These are phyloP conservation scores for Pammene fasciana DNA, from an alignment of 2,888 invertebrate species.

Conservation along the genomic window DNA sequence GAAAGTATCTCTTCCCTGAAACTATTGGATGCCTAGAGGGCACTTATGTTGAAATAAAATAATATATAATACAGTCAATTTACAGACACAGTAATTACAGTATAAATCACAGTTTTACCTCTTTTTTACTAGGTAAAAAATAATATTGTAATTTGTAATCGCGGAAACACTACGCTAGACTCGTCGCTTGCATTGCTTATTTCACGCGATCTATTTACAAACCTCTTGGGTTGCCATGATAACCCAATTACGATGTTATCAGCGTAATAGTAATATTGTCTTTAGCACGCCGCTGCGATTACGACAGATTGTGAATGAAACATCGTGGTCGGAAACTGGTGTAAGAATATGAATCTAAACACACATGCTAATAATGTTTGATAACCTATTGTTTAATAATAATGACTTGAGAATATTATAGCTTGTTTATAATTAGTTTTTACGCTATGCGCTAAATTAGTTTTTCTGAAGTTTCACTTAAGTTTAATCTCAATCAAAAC, in stretches of 20 bases:
- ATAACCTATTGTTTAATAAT: background rate
- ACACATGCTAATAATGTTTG: background rate
- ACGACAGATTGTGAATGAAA: constrained; percentile 53
- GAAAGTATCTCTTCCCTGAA: no score
- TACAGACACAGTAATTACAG: no score
- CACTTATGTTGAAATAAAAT: no score
- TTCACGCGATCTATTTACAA: constrained; percentile 57
- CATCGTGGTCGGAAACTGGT: constrained; percentile 7
- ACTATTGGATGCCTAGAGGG: no score
- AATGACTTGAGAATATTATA: background rate
- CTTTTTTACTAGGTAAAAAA: background rate
- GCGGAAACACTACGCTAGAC: background rate
- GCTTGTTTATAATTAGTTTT: no score
- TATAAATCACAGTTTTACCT: no score
- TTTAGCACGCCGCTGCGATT: constrained; percentile 51
- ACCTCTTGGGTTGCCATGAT: constrained; percentile 66
- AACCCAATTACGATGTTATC: constrained; percentile 74
- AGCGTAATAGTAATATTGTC: constrained; percentile 62
- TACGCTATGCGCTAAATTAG: no score
- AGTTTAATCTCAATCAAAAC: no score
- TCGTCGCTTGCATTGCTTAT: constrained; percentile 6
- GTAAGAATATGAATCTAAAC: constrained; percentile 1
- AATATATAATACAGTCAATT: no score
- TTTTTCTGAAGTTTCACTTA: no score
- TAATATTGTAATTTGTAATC: background rate